Percentiles rank a stretch among this genome's conserved stretches.
Evolutionary conservation across 64 coral and sea anemone species (phyloP).

Genomic region (Montipora foliosa): DNA sequence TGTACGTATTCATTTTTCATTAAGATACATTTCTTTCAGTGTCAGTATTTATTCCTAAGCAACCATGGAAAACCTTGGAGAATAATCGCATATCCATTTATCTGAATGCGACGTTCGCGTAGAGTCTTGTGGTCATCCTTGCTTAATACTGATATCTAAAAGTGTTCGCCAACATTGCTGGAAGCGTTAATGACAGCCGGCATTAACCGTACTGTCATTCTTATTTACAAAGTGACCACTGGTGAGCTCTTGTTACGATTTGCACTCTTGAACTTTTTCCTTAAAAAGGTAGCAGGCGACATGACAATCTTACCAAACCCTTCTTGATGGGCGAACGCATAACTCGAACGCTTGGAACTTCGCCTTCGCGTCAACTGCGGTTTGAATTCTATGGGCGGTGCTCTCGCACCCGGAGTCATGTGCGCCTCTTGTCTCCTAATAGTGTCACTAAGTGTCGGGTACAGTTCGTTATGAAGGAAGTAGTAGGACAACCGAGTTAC

Average conservation of each 20-base stretch:
- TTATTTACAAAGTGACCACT: not conserved
- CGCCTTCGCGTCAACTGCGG: slow-evolving; percentile 62
- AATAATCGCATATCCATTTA: no score
- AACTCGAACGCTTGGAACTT: slow-evolving; percentile 79
- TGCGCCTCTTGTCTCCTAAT: slow-evolving; percentile 75
- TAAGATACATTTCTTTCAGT: no score
- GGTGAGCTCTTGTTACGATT: not conserved
- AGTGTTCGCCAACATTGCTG: no score
- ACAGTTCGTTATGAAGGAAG: slow-evolving; percentile 57
- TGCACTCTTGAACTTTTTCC: slow-evolving; percentile 50
- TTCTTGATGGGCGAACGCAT: slow-evolving; percentile 91
- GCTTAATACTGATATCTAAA: no score
- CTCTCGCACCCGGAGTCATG: not conserved
- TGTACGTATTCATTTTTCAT: no score
- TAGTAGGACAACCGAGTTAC: slow-evolving; percentile 63
- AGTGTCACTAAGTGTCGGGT: slow-evolving; percentile 72
- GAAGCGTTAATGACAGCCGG: no score
- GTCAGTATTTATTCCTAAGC: no score
- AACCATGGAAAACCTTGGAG: no score
- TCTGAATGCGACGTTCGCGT: no score
- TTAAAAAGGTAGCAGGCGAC: slow-evolving; percentile 81
- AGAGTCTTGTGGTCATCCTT: no score
- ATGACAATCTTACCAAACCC: slow-evolving; percentile 93
- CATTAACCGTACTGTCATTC: no score
- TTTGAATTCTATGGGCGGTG: slow-evolving; percentile 51